Evolutionary conservation across 2,888 invertebrate species (phyloP), one percentile per base, ranked within the genome.

Genomic region (Neoscelio sp.): DNA sequence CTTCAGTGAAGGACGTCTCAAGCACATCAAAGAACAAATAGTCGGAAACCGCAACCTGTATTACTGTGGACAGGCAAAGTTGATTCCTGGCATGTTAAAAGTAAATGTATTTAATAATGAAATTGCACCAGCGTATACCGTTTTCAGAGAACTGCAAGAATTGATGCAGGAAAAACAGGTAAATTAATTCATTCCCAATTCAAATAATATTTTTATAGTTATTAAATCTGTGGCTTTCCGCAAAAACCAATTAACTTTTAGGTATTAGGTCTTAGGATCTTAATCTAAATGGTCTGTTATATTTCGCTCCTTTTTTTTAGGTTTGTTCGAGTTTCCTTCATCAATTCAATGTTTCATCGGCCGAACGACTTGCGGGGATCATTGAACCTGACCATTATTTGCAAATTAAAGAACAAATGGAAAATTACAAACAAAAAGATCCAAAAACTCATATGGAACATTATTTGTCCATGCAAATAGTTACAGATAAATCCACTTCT

Each of bases 1-100:
- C 0, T 92, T 93, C 33, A 93, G 94, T 83, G 98, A 98, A 90
- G 98, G 98, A 0, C 93, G 93, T 80, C 92, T 97, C 20, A 96
- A 96, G 0, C 92, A 92, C 68, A 91, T 97, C 6, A 95, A 98
- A 85, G 91, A 93, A 0, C 91, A 92, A 80, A 86, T 96, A 2
- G 93, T 97, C 13, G 96, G 96, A 46, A 98, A 98, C 90, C 94
- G 95, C 71, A 97, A 98, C 90, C 92, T 99, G 17, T 96, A 94
- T 87, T 95, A 96, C 86, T 94, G 96, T 23, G 97, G 87, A 0
- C 35, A 58, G 0, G 73, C 78, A 0, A 89, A 87, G 60, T 17
- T 67, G 0, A 84, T 90, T 50, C 85, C 89, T 0, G 94, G 93
- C 0, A 91, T 93, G 10, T 91, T 95, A 88, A 94, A 94, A 83